phyloP scores from a whole-genome alignment of 2,888 invertebrate genomes.

The Amitus sp. region DNA sequence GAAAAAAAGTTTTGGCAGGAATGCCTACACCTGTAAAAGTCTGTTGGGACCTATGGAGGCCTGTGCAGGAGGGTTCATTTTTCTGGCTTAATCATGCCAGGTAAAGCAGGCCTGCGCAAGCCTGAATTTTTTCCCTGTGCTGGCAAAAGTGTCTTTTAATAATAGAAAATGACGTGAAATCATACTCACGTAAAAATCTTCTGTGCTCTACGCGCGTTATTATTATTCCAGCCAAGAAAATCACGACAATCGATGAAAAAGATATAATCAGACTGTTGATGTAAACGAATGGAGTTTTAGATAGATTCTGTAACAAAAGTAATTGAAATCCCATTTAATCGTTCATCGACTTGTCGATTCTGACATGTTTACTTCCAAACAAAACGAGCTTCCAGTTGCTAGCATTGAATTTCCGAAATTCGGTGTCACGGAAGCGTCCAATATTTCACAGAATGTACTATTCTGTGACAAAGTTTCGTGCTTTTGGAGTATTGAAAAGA shows the following conservation, averaged over 20 bases:
- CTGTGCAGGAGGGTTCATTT: too few species aligned
- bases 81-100: too few species aligned
- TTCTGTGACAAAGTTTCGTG: conserved; percentile 29
- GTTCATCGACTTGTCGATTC: too few species aligned
- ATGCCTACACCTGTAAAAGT: too few species aligned
- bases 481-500: conserved; percentile 71
- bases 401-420: not conserved
- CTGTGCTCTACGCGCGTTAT: conserved; percentile 18
- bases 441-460: conserved; percentile 53
- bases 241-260: conserved; percentile 17
- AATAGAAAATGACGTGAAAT: too few species aligned
- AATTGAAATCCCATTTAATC: not conserved
- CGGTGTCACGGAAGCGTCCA: conserved; percentile 43
- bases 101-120: too few species aligned
- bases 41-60: too few species aligned
- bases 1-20: too few species aligned
- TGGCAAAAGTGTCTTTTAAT: too few species aligned
- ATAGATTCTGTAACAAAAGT: conserved; percentile 10
- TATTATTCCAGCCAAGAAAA: conserved; percentile 25
- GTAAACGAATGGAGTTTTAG: conserved; percentile 21
- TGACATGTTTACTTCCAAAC: conserved; percentile 15
- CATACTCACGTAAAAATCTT: conserved; percentile 27
- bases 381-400: not conserved
- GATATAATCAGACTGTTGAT: conserved; percentile 32
- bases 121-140: too few species aligned